Evolutionary conservation across 2,888 invertebrate genomes (phyloP).

Genomic region (Nezara viridula): DNA sequence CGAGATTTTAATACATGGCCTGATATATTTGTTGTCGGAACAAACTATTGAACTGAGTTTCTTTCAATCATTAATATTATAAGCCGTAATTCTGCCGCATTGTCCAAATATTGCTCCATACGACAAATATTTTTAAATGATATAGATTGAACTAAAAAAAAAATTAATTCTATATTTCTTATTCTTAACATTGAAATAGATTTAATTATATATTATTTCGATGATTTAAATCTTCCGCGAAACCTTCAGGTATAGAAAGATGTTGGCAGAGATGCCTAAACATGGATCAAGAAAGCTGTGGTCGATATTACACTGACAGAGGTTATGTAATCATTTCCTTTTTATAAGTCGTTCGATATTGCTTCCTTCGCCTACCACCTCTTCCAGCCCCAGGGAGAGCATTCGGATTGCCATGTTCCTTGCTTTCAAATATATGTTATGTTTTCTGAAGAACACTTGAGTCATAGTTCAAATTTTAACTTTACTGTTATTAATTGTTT

Average conservation of each 20-base stretch:
- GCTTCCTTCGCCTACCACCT: background rate
- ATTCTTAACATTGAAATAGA: too few relatives aligned
- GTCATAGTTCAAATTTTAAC: background rate
- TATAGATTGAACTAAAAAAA: too few relatives aligned
- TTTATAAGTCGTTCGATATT: slow-evolving; percentile 47
- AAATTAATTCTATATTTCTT: too few relatives aligned
- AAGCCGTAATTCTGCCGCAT: too few relatives aligned
- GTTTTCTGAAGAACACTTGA: background rate
- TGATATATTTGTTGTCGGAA: too few relatives aligned
- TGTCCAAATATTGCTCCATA: too few relatives aligned
- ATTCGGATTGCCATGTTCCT: background rate
- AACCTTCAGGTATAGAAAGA: background rate
- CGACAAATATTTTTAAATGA: too few relatives aligned
- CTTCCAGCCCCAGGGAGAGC: background rate
- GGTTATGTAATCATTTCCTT: slow-evolving; percentile 32
- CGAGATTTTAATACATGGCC: too few relatives aligned
- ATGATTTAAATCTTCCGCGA: background rate
- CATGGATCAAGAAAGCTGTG: slow-evolving; percentile 10
- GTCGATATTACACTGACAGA: background rate
- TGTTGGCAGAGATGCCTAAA: slow-evolving; percentile 6
- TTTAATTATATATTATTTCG: too few relatives aligned
- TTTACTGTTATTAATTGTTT: too few relatives aligned
- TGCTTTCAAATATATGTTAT: background rate
- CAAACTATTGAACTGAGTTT: too few relatives aligned
- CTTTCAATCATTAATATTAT: too few relatives aligned